Conservation (phyloP, 1,140 invertebrate species). For the Meloidogyne chitwoodi region DNA sequence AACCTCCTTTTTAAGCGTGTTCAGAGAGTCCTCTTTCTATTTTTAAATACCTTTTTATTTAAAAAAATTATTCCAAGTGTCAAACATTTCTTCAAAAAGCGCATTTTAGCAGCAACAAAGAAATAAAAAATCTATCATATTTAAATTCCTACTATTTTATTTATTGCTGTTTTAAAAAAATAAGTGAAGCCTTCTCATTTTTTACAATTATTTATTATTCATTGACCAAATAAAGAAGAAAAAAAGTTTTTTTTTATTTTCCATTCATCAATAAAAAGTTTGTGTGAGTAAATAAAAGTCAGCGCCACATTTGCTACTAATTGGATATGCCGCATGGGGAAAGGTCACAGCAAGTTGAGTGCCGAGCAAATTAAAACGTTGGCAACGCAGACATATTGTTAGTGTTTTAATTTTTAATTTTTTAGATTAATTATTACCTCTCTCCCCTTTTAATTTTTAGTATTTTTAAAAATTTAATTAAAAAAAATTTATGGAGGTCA, state of each 20-base stretch:
- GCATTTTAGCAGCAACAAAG: neutral
- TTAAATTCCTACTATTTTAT: neutral
- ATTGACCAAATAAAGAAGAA: neutral
- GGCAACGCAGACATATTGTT: slow-evolving; percentile 59
- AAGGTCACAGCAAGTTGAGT: slow-evolving; percentile 56
- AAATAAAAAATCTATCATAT: neutral
- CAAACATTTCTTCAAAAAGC: neutral
- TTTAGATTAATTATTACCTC: too few relatives aligned
- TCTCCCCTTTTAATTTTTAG: too few relatives aligned
- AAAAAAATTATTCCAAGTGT: neutral
- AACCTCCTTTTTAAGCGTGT: too few relatives aligned
- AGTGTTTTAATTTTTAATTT: slow-evolving; percentile 5
- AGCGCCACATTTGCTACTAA: neutral
- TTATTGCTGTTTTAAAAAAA: too few relatives aligned
- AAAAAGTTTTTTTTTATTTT: neutral
- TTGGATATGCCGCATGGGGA: slow-evolving; percentile 41
- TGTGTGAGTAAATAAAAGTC: neutral
- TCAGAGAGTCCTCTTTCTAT: neutral
- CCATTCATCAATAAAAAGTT: neutral
- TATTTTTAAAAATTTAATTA: too few relatives aligned
- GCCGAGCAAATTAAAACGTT: slow-evolving; percentile 51
- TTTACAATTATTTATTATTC: too few relatives aligned
- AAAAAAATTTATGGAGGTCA: too few relatives aligned
- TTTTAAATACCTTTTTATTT: neutral
- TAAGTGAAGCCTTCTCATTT: neutral